These are phyloP conservation scores for Yponomeuta sedellus DNA, from an alignment of 2,888 invertebrate genomes.

Conservation along the genomic window DNA sequence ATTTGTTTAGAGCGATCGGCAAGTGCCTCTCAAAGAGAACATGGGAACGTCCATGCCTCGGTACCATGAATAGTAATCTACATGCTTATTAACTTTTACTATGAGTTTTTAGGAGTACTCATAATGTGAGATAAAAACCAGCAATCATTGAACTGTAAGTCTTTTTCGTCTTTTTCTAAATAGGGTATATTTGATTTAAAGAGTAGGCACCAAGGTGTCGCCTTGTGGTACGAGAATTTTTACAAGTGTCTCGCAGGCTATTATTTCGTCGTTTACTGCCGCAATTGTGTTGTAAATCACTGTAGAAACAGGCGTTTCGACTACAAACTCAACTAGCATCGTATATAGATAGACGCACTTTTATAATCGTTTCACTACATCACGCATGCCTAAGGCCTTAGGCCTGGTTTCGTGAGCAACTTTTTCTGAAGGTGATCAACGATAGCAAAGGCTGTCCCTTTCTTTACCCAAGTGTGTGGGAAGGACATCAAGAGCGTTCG, in stretches of 20 bases:
- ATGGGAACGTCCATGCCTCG: slow-evolving; percentile 10
- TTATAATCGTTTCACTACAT: background rate
- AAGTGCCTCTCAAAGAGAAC: background rate
- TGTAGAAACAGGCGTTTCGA: background rate
- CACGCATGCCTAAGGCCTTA: background rate
- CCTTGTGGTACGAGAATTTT: background rate
- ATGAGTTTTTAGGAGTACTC: background rate
- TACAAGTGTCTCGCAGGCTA: background rate
- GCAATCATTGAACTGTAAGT: background rate
- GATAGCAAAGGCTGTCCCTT: background rate
- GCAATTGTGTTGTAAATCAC: background rate
- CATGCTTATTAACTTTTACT: background rate
- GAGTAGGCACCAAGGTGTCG: background rate
- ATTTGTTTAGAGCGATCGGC: slow-evolving; percentile 11
- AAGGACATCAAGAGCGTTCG: slow-evolving; percentile 2
- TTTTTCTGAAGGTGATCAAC: background rate
- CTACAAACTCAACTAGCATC: background rate
- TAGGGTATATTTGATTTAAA: background rate
- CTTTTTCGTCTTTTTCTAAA: background rate
- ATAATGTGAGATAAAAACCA: background rate
- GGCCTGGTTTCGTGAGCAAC: background rate
- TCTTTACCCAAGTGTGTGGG: background rate
- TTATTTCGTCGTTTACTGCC: background rate
- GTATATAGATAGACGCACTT: background rate
- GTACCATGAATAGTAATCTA: slow-evolving; percentile 3